These are phyloP conservation scores for Enteromius trimaculatus DNA, from an alignment of 2,797 vertebrate species.

Conservation along the genomic window DNA sequence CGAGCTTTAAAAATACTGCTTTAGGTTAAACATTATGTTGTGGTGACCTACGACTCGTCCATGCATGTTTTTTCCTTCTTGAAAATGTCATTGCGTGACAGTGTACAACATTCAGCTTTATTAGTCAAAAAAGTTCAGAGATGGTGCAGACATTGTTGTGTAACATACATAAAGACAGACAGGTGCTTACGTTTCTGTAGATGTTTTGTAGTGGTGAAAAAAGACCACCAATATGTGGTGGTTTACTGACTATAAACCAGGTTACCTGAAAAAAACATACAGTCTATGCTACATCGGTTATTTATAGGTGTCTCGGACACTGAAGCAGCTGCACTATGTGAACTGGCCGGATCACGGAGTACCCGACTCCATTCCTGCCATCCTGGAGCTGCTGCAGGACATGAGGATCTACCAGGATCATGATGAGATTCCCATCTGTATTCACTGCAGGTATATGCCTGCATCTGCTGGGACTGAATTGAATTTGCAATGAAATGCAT, in stretches of 20 bases:
- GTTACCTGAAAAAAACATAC: neutral
- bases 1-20: neutral
- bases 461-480: neutral
- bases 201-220: neutral
- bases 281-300: neutral
- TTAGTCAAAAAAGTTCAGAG: neutral
- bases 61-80: neutral
- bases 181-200: conserved; percentile 7
- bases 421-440: conserved; percentile 84
- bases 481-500: neutral
- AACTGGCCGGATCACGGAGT: conserved; percentile 97
- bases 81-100: neutral
- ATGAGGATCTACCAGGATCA: conserved; percentile 84
- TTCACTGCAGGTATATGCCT: conserved; percentile 92
- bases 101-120: neutral
- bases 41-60: neutral
- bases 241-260: conserved; percentile 66
- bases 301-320: conserved; percentile 78
- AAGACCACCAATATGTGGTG: conserved; percentile 1
- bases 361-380: conserved; percentile 87
- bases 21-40: neutral
- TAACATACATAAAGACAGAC: conserved; percentile 8
- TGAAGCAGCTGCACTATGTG: conserved; percentile 92
- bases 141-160: neutral
- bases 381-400: conserved; percentile 88